These are phyloP conservation scores for Muntiacus muntjak DNA, from an alignment of 2,113 vertebrate species.

Conservation along the genomic window DNA sequence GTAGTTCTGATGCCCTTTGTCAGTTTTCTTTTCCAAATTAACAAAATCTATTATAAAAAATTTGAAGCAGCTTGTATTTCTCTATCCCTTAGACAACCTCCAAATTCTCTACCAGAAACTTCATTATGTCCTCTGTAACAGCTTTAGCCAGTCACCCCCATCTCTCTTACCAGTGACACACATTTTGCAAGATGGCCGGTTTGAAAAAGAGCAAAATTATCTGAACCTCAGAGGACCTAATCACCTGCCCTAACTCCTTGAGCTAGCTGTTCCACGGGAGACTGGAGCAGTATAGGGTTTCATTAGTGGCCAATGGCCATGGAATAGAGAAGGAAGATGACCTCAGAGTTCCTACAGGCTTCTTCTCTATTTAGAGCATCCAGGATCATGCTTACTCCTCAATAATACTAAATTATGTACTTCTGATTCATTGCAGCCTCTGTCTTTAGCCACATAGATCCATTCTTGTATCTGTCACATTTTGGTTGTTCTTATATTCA, in stretches of 20 bases:
- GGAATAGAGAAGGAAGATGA: constrained; percentile 54
- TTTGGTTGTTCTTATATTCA: constrained; percentile 1
- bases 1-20: neutral
- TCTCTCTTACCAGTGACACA: constrained; percentile 28
- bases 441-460: constrained; percentile 4
- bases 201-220: constrained; percentile 46
- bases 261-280: constrained; percentile 4
- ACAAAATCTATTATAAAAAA: neutral
- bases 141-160: neutral
- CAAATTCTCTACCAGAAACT: neutral
- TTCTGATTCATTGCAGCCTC: neutral
- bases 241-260: neutral
- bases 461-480: constrained; percentile 27
- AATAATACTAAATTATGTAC: constrained; percentile 23
- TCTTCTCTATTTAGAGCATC: constrained; percentile 54
- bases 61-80: neutral
- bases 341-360: constrained; percentile 47
- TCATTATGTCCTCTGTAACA: constrained; percentile 21
- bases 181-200: constrained; percentile 24
- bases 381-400: constrained; percentile 12
- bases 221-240: neutral
- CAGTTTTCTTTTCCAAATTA: constrained; percentile 17
- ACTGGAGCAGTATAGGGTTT: constrained; percentile 44
- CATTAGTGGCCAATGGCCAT: constrained; percentile 29
- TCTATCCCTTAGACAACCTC: neutral